Evolutionary conservation across 64 coral and sea anemone species (phyloP).

Genomic region (Montipora foliosa): DNA sequence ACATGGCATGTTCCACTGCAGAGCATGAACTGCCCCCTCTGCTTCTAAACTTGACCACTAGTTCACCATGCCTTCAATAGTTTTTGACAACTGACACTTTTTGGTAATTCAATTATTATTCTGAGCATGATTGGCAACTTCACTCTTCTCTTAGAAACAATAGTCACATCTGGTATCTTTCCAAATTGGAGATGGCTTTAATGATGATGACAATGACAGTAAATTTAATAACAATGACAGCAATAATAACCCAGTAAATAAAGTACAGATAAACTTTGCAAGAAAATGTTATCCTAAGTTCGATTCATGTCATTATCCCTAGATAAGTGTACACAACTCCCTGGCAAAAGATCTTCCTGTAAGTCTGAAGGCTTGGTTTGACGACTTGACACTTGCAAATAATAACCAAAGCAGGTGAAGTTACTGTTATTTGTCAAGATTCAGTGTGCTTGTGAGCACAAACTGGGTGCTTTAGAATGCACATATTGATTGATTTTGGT

Average conservation of each 20-base stretch:
- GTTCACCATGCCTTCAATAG: neutral
- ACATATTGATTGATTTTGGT: neutral
- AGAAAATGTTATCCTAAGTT: too few relatives aligned
- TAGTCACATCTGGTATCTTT: too few relatives aligned
- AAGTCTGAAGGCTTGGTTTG: slow-evolving; percentile 7
- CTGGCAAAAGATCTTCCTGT: slow-evolving; percentile 26
- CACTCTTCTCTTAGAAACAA: neutral
- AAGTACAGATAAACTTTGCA: too few relatives aligned
- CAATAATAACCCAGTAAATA: too few relatives aligned
- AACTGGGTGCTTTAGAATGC: neutral
- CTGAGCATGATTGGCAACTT: neutral
- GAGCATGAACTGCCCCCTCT: neutral
- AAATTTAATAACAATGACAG: too few relatives aligned
- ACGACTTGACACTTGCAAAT: neutral
- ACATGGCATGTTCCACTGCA: too few relatives aligned
- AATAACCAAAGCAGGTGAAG: neutral
- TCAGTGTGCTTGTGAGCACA: neutral
- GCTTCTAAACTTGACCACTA: neutral
- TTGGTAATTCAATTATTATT: neutral
- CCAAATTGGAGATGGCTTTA: too few relatives aligned
- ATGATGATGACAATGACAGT: too few relatives aligned
- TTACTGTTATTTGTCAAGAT: neutral
- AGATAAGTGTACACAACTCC: neutral
- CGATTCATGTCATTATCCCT: neutral
- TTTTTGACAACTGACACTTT: neutral